phyloP scores from a whole-genome alignment of 2,113 vertebrate genomes.

The Salminus brasiliensis region DNA sequence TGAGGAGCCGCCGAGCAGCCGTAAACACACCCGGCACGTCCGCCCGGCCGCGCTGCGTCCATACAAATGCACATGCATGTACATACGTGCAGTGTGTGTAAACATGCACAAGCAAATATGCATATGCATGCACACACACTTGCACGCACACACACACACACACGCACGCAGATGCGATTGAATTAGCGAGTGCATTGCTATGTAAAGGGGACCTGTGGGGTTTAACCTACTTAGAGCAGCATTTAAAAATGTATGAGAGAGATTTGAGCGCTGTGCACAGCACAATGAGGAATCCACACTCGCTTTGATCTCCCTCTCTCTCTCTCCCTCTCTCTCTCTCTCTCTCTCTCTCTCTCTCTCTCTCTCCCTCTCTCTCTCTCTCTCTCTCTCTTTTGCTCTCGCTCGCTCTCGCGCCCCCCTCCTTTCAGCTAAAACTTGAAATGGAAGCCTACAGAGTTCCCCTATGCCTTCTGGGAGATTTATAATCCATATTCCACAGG shows the following conservation, averaged over 20 bases:
- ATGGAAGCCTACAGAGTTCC: background rate
- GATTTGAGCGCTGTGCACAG: slow-evolving; percentile 41
- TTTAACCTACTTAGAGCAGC: slow-evolving; percentile 53
- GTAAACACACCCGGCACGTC: too few species aligned
- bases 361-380: too few species aligned
- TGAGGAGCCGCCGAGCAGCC: too few species aligned
- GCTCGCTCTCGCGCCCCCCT: background rate
- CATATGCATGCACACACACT: slow-evolving; percentile 9
- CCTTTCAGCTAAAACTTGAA: background rate
- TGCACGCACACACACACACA: slow-evolving; percentile 7
- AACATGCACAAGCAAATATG: background rate
- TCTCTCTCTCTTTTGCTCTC: slow-evolving; percentile 21
- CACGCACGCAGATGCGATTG: background rate
- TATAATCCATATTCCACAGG: slow-evolving; percentile 31
- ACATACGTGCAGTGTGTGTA: background rate
- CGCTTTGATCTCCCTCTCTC: slow-evolving; percentile 5
- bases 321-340: slow-evolving; percentile 9
- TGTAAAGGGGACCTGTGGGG: slow-evolving; percentile 45
- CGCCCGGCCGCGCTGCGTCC: too few species aligned
- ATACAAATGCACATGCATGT: background rate
- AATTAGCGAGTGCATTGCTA: slow-evolving; percentile 37
- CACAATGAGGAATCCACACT: slow-evolving; percentile 48
- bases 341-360: slow-evolving; percentile 22
- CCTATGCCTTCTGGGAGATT: slow-evolving; percentile 41
- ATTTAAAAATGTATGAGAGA: slow-evolving; percentile 56